phyloP scores from a whole-genome alignment of 2,888 invertebrate genomes.

The Ophion slaviceki region DNA sequence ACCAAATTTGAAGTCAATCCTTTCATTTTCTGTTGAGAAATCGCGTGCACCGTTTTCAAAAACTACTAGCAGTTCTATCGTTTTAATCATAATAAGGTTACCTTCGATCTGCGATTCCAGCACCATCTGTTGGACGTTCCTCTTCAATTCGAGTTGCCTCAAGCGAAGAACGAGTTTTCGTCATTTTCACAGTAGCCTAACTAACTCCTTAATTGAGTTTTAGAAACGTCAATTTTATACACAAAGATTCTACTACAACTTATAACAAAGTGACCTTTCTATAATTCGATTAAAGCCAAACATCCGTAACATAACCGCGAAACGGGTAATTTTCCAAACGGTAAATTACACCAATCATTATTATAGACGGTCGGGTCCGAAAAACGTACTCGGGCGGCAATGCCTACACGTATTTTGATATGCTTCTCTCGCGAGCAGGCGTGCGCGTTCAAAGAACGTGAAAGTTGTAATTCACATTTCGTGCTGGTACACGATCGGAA shows the following conservation, averaged over 20 bases:
- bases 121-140: too few relatives aligned
- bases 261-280: not conserved
- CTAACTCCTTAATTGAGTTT: not conserved
- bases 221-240: not conserved
- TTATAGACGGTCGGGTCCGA: not conserved
- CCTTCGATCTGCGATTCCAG: too few relatives aligned
- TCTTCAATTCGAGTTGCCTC: too few relatives aligned
- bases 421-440: not conserved
- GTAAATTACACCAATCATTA: not conserved
- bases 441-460: constrained; percentile 25
- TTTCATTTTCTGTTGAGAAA: too few relatives aligned
- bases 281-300: not conserved
- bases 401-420: not conserved
- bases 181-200: too few relatives aligned
- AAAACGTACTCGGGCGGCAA: constrained; percentile 1
- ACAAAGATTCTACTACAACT: not conserved
- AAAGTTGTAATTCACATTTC: constrained; percentile 44
- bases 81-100: too few relatives aligned
- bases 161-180: too few relatives aligned
- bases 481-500: constrained; percentile 4
- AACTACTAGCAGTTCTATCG: too few relatives aligned
- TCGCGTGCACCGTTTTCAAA: too few relatives aligned
- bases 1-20: too few relatives aligned
- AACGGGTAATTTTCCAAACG: not conserved
- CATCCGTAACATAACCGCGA: not conserved